Evolutionary conservation across 2,797 vertebrate species (phyloP).

Genomic region (Prunella strophiata): DNA sequence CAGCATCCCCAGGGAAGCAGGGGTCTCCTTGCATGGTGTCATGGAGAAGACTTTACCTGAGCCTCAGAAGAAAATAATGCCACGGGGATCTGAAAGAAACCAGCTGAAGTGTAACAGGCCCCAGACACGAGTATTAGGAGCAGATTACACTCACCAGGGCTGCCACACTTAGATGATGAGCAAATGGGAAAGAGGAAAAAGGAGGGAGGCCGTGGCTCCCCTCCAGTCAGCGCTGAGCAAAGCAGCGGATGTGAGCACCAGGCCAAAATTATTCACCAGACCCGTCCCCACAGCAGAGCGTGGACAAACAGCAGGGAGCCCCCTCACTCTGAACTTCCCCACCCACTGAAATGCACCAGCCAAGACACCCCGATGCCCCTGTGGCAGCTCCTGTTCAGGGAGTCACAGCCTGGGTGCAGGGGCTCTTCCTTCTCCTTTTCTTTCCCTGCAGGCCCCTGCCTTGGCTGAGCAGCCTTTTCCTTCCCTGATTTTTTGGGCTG

Average conservation of each 20-base stretch:
- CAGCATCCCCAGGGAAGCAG: background rate
- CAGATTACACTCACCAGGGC: background rate
- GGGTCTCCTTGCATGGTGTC: background rate
- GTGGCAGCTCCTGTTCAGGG: background rate
- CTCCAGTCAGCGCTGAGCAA: background rate
- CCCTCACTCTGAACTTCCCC: background rate
- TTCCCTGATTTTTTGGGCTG: constrained; percentile 14
- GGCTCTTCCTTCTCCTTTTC: constrained; percentile 55
- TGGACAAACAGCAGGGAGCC: background rate
- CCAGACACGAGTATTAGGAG: background rate
- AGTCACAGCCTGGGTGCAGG: background rate
- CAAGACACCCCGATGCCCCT: background rate
- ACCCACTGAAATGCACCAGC: background rate
- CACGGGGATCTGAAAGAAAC: background rate
- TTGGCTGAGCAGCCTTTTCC: constrained; percentile 14
- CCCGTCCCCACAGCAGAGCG: background rate
- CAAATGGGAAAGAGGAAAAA: background rate
- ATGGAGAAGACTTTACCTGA: background rate
- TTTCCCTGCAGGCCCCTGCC: background rate
- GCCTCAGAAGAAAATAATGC: background rate
- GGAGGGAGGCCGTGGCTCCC: background rate
- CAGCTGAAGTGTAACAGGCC: background rate
- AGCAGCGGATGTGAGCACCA: background rate
- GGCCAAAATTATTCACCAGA: background rate
- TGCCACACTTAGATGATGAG: background rate